These are phyloP conservation scores for Protonemura montana DNA, from an alignment of 2,888 invertebrate species.

Conservation along the genomic window DNA sequence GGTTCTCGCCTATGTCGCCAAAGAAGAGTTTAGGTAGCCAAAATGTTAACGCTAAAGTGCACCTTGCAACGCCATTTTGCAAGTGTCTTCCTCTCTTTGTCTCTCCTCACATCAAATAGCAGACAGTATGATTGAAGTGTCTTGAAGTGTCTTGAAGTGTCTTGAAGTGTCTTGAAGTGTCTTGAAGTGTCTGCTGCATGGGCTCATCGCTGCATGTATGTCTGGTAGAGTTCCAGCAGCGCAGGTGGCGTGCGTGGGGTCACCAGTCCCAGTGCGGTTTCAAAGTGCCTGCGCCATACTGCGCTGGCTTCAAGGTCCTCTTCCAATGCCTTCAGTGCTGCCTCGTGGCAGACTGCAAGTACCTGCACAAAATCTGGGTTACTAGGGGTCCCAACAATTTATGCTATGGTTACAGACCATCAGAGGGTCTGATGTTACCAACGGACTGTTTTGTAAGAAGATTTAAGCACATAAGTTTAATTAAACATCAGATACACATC, in stretches of 20 bases:
- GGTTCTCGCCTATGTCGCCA: too few species aligned
- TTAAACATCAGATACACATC: background rate
- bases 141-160: too few species aligned
- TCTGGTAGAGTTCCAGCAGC: slow-evolving; percentile 76
- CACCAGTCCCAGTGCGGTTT: slow-evolving; percentile 72
- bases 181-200: too few species aligned
- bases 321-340: slow-evolving; percentile 85
- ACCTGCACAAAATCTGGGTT: slow-evolving; percentile 56
- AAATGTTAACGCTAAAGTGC: too few species aligned
- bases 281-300: slow-evolving; percentile 76
- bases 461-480: background rate
- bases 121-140: too few species aligned
- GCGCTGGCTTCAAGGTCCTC: slow-evolving; percentile 70
- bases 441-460: background rate
- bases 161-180: too few species aligned
- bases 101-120: too few species aligned
- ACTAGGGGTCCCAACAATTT: background rate
- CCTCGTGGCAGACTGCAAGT: slow-evolving; percentile 87
- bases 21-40: too few species aligned
- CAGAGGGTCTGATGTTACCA: too few species aligned
- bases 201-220: slow-evolving; percentile 59
- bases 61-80: too few species aligned
- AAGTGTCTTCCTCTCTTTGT: too few species aligned
- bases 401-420: too few species aligned
- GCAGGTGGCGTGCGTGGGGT: slow-evolving; percentile 78